Evolutionary conservation across 1,140 invertebrate genomes (phyloP), one percentile per base, ranked within the genome.

Genomic region (Drosophila nasuta): DNA sequence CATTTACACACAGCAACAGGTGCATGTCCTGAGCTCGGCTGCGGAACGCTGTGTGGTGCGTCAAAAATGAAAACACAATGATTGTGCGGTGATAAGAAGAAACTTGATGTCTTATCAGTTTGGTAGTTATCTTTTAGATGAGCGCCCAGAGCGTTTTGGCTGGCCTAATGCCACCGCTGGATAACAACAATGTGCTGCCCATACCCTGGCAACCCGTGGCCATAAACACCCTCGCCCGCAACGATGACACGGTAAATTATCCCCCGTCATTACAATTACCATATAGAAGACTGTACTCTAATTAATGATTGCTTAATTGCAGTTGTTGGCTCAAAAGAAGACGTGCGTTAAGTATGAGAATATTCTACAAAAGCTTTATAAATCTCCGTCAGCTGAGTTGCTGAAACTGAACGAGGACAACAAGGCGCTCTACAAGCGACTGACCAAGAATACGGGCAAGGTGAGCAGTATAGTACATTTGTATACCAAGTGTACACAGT

Each of bases 131-230:
- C 81, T 89, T 88, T 89, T 89, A 89, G 85, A 97, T 97, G 96
- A 98, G 97, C 91, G 97, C 96, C 0, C 95, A 96, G 85, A 94
- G 95, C 38, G 94, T 98, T 59, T 93, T 98, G 20, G 97, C 97
- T 5, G 97, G 96, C 20, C 93, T 98, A 38, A 98, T 95, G 93
- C 96, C 96, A 20, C 97, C 97, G 0, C 91, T 92, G 20, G 93
- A 94, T 5, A 93, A 94, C 25, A 95, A 97, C 83, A 93, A 95
- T 67, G 97, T 97, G 95, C 94, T 97, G 81, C 91, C 93, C 0
- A 93, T 98, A 48, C 82, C 93, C 0, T 99, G 98, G 98, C 96
- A 97, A 80, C 98, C 98, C 0, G 95, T 98, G 80, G 96, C 97
- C 1, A 95, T 98, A 11, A 96, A 97, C 92, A 95, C 96, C 4